A percentile compares a stretch with the other conserved stretches of the same genome.
Evolutionary conservation across 2,797 vertebrate genomes (phyloP).

Genomic region (Atherinosoma microstoma): DNA sequence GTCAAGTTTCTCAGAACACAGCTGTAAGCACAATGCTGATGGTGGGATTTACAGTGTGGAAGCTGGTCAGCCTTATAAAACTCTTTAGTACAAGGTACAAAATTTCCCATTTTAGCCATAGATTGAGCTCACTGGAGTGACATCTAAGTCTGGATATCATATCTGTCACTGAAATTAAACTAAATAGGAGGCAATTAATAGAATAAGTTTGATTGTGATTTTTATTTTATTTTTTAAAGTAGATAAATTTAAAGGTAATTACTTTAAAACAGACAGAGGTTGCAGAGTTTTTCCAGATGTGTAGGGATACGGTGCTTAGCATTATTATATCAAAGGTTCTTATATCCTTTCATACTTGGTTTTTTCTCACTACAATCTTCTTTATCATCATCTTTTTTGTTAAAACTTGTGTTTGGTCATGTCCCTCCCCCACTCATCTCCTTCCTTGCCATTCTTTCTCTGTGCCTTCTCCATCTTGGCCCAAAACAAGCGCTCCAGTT

Average conservation of each 20-base stretch:
- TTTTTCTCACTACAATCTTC: background rate
- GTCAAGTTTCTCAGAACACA: background rate
- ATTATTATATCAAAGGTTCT: too few species aligned
- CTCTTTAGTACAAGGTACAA: background rate
- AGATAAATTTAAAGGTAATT: background rate
- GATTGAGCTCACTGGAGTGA: background rate
- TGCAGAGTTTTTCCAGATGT: too few species aligned
- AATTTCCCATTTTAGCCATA: background rate
- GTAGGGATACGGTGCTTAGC: too few species aligned
- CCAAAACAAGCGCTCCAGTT: conserved; percentile 48
- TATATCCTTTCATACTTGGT: too few species aligned
- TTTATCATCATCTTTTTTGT: background rate
- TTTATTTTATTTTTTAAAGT: background rate
- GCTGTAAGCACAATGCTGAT: background rate
- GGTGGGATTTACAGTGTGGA: background rate
- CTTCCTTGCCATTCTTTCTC: background rate
- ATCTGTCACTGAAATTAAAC: background rate
- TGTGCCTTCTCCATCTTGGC: conserved; percentile 2
- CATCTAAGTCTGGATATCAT: background rate
- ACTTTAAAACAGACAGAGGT: too few species aligned
- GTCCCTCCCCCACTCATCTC: background rate
- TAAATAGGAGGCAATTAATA: background rate
- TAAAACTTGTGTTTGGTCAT: conserved; percentile 10
- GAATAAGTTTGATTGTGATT: background rate
- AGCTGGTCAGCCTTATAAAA: background rate